Conservation (phyloP, 2,888 invertebrate species). For the Cremastinae sp. region DNA sequence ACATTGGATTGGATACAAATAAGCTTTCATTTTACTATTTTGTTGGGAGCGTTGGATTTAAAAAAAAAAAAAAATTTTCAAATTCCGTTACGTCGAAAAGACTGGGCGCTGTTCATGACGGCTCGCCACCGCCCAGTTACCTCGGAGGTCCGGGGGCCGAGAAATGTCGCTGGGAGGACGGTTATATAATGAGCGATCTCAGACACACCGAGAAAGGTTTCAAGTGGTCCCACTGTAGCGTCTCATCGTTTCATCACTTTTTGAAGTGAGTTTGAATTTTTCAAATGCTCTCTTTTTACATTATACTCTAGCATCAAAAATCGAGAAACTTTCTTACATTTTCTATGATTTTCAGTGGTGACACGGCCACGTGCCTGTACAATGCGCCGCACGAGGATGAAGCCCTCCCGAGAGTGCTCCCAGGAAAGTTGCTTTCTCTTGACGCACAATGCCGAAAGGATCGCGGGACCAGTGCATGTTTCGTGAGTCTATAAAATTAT, state of each 20-base stretch:
- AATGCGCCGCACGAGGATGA: conserved; percentile 97
- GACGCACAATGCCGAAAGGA: conserved; percentile 97
- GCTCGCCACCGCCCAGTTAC: conserved; percentile 96
- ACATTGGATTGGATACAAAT: too few relatives aligned
- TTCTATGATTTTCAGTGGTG: conserved; percentile 84
- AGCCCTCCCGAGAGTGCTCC: conserved; percentile 92
- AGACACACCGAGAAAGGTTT: conserved; percentile 97
- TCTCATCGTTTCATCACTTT: conserved; percentile 96
- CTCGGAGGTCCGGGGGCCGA: conserved; percentile 96
- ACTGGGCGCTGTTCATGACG: conserved; percentile 97
- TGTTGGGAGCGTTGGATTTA: too few relatives aligned
- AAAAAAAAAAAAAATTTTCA: too few relatives aligned
- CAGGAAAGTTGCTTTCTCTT: conserved; percentile 92
- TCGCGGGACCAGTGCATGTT: conserved; percentile 92
- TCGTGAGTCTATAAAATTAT: conserved; percentile 81
- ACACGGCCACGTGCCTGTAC: conserved; percentile 95
- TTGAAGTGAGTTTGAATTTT: conserved; percentile 90
- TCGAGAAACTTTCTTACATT: too few relatives aligned
- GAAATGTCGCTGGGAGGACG: conserved; percentile 97
- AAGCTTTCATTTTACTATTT: too few relatives aligned
- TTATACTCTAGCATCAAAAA: too few relatives aligned
- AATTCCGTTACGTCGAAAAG: conserved; percentile 80
- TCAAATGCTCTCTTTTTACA: too few relatives aligned
- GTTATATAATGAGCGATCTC: conserved; percentile 97
- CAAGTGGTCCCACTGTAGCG: conserved; percentile 95